Conservation (phyloP, 2,113 vertebrate genomes). For the Ophiodon elongatus region DNA sequence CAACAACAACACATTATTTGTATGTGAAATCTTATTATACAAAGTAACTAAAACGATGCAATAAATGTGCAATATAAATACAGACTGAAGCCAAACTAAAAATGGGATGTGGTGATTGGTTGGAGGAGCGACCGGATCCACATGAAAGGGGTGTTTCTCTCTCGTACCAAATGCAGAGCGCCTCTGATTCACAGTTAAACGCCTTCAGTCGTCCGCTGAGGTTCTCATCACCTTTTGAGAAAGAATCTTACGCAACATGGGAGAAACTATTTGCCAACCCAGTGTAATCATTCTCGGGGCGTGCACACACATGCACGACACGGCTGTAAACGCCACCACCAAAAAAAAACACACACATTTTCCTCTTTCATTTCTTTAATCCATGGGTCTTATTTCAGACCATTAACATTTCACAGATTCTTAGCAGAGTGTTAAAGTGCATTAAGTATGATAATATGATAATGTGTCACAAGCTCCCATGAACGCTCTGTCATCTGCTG, state of each 20-base stretch:
- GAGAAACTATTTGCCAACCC: slow-evolving; percentile 30
- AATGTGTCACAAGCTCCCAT: slow-evolving; percentile 32
- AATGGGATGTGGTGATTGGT: not conserved
- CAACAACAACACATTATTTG: not conserved
- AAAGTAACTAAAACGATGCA: not conserved
- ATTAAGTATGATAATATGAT: slow-evolving; percentile 49
- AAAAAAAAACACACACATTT: slow-evolving; percentile 12
- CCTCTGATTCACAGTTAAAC: not conserved
- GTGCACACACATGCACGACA: slow-evolving; percentile 7
- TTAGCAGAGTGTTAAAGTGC: slow-evolving; percentile 47
- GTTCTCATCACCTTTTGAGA: slow-evolving; percentile 37
- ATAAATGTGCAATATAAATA: not conserved
- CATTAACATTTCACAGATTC: slow-evolving; percentile 52
- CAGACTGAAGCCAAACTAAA: not conserved
- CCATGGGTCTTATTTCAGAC: slow-evolving; percentile 50
- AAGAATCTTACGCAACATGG: slow-evolving; percentile 16
- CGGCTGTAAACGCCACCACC: slow-evolving; percentile 14
- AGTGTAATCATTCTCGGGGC: slow-evolving; percentile 11
- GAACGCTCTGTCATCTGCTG: slow-evolving; percentile 33
- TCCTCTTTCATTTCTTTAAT: slow-evolving; percentile 24
- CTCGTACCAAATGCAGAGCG: not conserved
- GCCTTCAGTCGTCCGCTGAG: not conserved
- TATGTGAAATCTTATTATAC: not conserved
- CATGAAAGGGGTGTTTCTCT: not conserved
- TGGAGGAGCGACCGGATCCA: not conserved